phyloP scores from a whole-genome alignment of 2,888 invertebrate species.

The Litoditis marina region DNA sequence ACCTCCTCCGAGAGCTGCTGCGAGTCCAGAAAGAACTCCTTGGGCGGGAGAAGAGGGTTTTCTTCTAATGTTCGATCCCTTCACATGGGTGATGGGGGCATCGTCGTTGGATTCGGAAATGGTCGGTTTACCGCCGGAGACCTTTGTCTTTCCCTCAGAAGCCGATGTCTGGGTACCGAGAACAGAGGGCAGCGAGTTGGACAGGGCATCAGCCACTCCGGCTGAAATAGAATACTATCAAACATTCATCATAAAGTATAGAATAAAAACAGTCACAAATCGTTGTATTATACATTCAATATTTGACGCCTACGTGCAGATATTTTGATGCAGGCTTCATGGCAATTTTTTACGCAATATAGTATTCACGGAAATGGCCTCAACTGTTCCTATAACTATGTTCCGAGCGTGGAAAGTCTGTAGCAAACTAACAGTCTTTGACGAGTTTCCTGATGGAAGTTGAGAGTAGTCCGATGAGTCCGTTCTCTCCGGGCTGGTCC shows the following conservation, averaged over 20 bases:
- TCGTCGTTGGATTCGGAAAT: conserved; percentile 26
- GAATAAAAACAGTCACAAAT: too few relatives aligned
- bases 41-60: conserved; percentile 57
- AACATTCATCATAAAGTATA: too few relatives aligned
- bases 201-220: conserved; percentile 60
- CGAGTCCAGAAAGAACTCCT: conserved; percentile 71
- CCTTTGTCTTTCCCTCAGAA: conserved; percentile 21
- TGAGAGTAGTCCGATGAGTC: conserved; percentile 59
- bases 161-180: conserved; percentile 41
- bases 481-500: conserved; percentile 60
- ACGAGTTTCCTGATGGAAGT: conserved; percentile 59
- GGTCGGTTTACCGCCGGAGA: conserved; percentile 17
- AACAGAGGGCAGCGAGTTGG: conserved; percentile 56
- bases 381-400: too few relatives aligned
- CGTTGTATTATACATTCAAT: too few relatives aligned
- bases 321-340: too few relatives aligned
- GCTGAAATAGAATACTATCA: conserved; percentile 46
- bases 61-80: conserved; percentile 49
- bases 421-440: conserved; percentile 53
- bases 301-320: too few relatives aligned
- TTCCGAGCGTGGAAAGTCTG: not conserved
- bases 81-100: conserved; percentile 23
- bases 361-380: too few relatives aligned
- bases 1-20: conserved; percentile 69
- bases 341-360: too few relatives aligned